Percentiles rank a stretch among this genome's conserved stretches.
Evolutionary conservation across 2,797 vertebrate genomes (phyloP).

Genomic region (Chelon labrosus): DNA sequence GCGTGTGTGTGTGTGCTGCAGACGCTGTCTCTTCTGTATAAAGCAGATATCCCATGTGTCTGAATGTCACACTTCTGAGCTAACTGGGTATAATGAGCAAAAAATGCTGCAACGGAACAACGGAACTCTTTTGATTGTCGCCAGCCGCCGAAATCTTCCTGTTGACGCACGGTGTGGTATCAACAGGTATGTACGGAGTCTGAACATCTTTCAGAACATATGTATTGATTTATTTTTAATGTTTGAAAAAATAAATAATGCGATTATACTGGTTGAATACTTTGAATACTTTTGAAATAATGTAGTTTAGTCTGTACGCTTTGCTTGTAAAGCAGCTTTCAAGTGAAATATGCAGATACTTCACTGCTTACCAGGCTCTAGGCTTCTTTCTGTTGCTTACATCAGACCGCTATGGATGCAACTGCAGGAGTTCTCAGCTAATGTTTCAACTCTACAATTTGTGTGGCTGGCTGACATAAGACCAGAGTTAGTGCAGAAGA

Average conservation of each 20-base stretch:
- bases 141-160: not conserved
- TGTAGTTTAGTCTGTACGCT: not conserved
- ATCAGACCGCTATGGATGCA: no score
- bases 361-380: not conserved
- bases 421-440: no score
- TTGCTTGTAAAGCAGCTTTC: not conserved
- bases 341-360: not conserved
- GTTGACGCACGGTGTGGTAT: conserved; percentile 16
- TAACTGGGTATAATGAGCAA: conserved; percentile 69
- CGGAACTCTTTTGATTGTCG: conserved; percentile 43
- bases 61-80: conserved; percentile 64
- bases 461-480: not conserved
- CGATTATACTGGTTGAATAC: not conserved
- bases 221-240: not conserved
- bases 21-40: conserved; percentile 39
- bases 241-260: not conserved
- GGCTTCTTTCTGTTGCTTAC: not conserved
- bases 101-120: conserved; percentile 44
- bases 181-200: not conserved
- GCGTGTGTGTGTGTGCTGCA: conserved; percentile 14
- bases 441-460: no score
- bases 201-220: not conserved
- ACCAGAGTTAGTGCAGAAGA: no score
- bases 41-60: conserved; percentile 46
- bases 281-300: not conserved